Evolutionary conservation across 2,113 vertebrate species (phyloP), one percentile per base, ranked within the genome.

Genomic region (Amblyornis subalaris): DNA sequence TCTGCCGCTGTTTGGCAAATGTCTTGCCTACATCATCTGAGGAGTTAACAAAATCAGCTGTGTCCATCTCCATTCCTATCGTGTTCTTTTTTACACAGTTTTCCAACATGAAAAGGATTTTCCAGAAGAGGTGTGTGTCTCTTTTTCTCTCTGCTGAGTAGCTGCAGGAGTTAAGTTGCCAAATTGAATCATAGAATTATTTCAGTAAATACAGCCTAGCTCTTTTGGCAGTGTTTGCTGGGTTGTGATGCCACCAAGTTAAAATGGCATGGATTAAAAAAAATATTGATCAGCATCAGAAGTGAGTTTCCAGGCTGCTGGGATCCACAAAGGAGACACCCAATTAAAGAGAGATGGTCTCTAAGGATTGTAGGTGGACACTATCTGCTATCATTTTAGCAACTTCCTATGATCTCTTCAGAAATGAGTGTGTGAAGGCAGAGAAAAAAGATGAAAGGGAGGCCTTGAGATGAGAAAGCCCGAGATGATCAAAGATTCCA

Each of bases 191-290:
- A 86, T 44, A 50, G 53, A 55, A 61, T 61, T 20, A 19, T 72
- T 77, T 87, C 54, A 60, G 88, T 82, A 76, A 93, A 89, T 54
- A 50, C 31, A 64, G 42, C 71, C 33, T 25, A 67, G 57, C 66
- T 79, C 57, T 50, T 74, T 62, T 82, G 83, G 86, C 75, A 92
- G 50, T 19, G 26, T 65, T 55, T 93, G 69, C 53, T 90, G 82
- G 33, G 66, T 38, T 89, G 44, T 64, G 82, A 78, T 76, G 72
- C 44, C 40, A 82, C 70, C 40, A 44, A 85, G 58, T 71, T 82
- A 66, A 93, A 86, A 81, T 36, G 19, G 42, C 22, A 31, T 19
- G 53, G 69, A 47, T 85, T 58, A 6, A 45, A 88, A 86, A 42
- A 45, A 44, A 15, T 10, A 69, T 66, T 82, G 82, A 89, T 71